Base-by-base conservation (phyloP, 2,797 vertebrate species). In the Botia almorhae region DNA sequence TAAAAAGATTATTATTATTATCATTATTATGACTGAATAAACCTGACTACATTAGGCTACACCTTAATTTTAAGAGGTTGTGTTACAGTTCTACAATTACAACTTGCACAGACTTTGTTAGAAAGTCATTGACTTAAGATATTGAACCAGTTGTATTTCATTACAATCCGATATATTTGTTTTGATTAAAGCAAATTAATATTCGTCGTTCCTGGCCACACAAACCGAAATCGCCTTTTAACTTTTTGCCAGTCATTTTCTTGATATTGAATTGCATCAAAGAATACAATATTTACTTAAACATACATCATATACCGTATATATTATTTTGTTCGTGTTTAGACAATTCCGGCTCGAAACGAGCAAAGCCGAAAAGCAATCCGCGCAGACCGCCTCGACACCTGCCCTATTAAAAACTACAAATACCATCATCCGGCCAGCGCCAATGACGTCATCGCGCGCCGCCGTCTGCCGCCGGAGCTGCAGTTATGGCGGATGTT, bases 401-500 rank as follows among this genome's bases (percentile, higher is more conserved):
- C 46, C n/a, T 36, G 17, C n/a, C 23, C 14, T 33, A 17, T 43
- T 21, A n/a, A 50, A 64, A 85, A 88, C 83, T 87, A 84, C 87
- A 85, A 73, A 60, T 84, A 82, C 86, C 85, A 43, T 1, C 50
- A 68, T 36, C 12, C 12, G n/a, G 1, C 48, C 5, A 4, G 1
- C 0, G 2, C 0, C 12, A 1, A 1, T 87, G 88, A 76, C 89
- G 46, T 82, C 50, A 74, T 7, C 3, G 4, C 2, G 71, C 69
- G 85, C 70, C 81, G 21, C 61, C 4, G 1, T 21, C 39, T 19
- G 16, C 61, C 0, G 4, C 8, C 36, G 36, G 13, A 61, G 58
- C 17, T 36, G 55, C n/a, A 51, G 88, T 86, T 14, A 98, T 98
- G 97, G 96, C 96, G 92, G 97, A 98, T 12, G 91, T 91, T 76